Base-by-base conservation (phyloP, 2,113 vertebrate genomes). In the Elgaria multicarinata region DNA sequence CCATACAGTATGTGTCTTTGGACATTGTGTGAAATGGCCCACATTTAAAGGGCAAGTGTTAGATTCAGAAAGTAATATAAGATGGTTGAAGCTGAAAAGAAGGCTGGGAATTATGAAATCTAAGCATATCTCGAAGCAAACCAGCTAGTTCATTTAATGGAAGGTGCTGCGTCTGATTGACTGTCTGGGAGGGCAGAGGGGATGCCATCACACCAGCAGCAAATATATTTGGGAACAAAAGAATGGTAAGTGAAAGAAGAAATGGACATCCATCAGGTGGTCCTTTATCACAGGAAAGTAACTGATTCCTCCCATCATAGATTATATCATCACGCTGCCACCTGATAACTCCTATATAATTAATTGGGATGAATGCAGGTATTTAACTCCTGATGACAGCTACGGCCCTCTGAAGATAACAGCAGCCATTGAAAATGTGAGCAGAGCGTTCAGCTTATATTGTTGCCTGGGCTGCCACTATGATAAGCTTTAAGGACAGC, bases 201-300 rank as follows among this genome's bases (percentile, higher is more conserved):
- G 33, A 78, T 86, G 62, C 53, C 67, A 4, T 87, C 87, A 10
- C 9, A 53, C 8, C 26, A 1, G 42, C 79, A 90, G 55, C 69
- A 89, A 90, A 64, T 87, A 46, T 22, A 83, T 94, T 92, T 89
- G 87, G 46, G 89, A 22, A 79, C 90, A 82, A 87, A 94, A 74
- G 66, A 58, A 13, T 0, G 0, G 69, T 89, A 89, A 93, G 88
- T 50, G 39, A 85, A 92, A 92, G 84, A 94, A 89, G 91, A 84
- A 92, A 91, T 94, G 50, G 66, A 74, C 31, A 81, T 93, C 0
- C 12, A 87, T 94, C 66, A 81, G 74, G 20, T 85, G 50, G 80
- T 9, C 92, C 83, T 92, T 93, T 92, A 95, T 90, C 90, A 83
- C 28, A 75, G 81, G 80, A 87, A 76, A 88, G 89, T 92, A 93